Evolutionary conservation across 2,888 invertebrate genomes (phyloP).

Genomic region (Arge pagana): DNA sequence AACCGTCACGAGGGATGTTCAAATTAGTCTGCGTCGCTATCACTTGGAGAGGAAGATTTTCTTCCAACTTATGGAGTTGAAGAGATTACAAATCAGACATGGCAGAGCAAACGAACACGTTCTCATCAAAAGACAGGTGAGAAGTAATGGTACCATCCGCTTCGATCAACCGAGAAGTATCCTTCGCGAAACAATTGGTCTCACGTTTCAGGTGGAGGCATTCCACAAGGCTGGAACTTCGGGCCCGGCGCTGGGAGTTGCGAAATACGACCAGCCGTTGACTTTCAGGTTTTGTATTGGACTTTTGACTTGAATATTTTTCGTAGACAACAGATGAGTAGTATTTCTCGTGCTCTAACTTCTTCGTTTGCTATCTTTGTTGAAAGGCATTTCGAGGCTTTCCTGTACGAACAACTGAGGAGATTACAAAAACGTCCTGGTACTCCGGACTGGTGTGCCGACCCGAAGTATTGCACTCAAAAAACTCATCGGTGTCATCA

Average conservation of each 20-base stretch:
- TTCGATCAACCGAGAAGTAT: neutral
- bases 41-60: conserved; percentile 91
- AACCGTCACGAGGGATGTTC: conserved; percentile 84
- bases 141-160: neutral
- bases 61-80: conserved; percentile 89
- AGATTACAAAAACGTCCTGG: conserved; percentile 71
- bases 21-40: conserved; percentile 83
- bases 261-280: conserved; percentile 51
- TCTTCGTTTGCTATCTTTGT: too few species aligned
- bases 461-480: conserved; percentile 81
- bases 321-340: too few species aligned
- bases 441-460: conserved; percentile 63
- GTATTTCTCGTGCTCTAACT: too few species aligned
- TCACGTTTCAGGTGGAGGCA: conserved; percentile 45
- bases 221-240: conserved; percentile 54
- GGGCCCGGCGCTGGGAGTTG: conserved; percentile 52
- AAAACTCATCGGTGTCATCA: conserved; percentile 89
- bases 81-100: conserved; percentile 88
- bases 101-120: conserved; percentile 87
- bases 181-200: neutral
- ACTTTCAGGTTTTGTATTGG: conserved; percentile 53
- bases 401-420: conserved; percentile 84
- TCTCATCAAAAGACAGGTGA: conserved; percentile 81
- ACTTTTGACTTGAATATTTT: too few species aligned
- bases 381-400: conserved; percentile 79